Base-by-base conservation (phyloP, 2,888 invertebrate genomes). In the Epiblema foenella region DNA sequence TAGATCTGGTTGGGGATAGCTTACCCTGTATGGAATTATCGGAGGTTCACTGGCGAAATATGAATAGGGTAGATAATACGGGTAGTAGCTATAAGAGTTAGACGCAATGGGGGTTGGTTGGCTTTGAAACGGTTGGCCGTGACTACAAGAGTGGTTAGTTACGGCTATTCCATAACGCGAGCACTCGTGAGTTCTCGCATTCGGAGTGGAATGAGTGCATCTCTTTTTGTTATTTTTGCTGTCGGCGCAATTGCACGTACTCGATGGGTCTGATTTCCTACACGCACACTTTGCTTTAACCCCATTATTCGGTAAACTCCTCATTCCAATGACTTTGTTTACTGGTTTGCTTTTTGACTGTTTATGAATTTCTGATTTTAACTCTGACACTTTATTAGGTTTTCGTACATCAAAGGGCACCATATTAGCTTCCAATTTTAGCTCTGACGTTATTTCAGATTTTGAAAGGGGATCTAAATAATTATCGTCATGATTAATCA, bases 241-340 rank as follows among this genome's bases (percentile, higher is more conserved):
- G 10, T 74, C 77, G 1, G 75, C 75, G 72, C 79, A 80, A 56
- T 81, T 83, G 68, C 83, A 84, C 4, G 75, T 75, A 10, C 74
- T 73, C 4, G 72, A 69, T 17, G 75, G 58, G 70, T 80, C 78
- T 3, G 76, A 75, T 72, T 79, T 81, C 69, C 77, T 78, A 72
- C 86, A 87, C 33, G 78, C 80, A 73, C 87, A 86, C 60, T 76
- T 73, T 64, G 75, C 80, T 12, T 71, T 69, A n/a, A 63, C 64
- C 20, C 72, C 49, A 67, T 65, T 37, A 20, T 73, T 68, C 17
- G 77, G 68, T 70, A 90, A 83, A 79, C 89, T 91, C 79, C 90
- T 85, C 33, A 89, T 77, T 65, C 82, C 89, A 18, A 90, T 75
- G 66, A 84, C 75, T 84, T 89, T 90, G 62, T 20, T 76, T 70